Conservation (phyloP, 2,113 vertebrate species). For the Limanda limanda region DNA sequence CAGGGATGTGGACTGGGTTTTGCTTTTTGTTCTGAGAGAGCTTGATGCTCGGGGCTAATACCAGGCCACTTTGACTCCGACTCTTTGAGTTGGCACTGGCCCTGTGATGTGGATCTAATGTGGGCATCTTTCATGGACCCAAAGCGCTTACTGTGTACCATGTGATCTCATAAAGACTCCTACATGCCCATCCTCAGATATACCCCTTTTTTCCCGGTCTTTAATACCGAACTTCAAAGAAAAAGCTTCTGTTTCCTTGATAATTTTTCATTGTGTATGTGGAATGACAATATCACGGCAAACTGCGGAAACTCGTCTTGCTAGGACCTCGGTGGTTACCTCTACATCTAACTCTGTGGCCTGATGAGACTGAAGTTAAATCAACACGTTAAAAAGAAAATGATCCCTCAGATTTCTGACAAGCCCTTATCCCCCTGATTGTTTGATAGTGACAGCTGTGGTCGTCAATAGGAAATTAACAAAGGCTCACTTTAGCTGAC, state of each 20-base stretch:
- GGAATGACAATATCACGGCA: slow-evolving; percentile 51
- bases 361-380: slow-evolving; percentile 67
- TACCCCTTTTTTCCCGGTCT: slow-evolving; percentile 65
- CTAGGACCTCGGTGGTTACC: slow-evolving; percentile 55
- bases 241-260: slow-evolving; percentile 76
- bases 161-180: slow-evolving; percentile 83
- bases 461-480: slow-evolving; percentile 61
- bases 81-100: slow-evolving; percentile 80
- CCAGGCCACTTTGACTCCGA: slow-evolving; percentile 83
- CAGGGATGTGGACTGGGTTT: slow-evolving; percentile 78
- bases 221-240: slow-evolving; percentile 79
- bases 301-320: slow-evolving; percentile 61
- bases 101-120: slow-evolving; percentile 83
- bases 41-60: slow-evolving; percentile 80
- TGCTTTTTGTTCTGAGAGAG: slow-evolving; percentile 83
- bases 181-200: slow-evolving; percentile 74
- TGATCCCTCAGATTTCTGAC: slow-evolving; percentile 61
- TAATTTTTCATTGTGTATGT: slow-evolving; percentile 75
- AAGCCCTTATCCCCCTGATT: slow-evolving; percentile 59
- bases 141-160: slow-evolving; percentile 73
- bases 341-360: slow-evolving; percentile 52
- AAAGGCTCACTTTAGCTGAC: slow-evolving; percentile 66
- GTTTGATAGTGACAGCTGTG: slow-evolving; percentile 66
- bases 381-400: slow-evolving; percentile 47
- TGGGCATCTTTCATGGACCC: slow-evolving; percentile 81